Evolutionary conservation across 1,140 invertebrate genomes (phyloP).

Genomic region (Coptotermes formosanus): DNA sequence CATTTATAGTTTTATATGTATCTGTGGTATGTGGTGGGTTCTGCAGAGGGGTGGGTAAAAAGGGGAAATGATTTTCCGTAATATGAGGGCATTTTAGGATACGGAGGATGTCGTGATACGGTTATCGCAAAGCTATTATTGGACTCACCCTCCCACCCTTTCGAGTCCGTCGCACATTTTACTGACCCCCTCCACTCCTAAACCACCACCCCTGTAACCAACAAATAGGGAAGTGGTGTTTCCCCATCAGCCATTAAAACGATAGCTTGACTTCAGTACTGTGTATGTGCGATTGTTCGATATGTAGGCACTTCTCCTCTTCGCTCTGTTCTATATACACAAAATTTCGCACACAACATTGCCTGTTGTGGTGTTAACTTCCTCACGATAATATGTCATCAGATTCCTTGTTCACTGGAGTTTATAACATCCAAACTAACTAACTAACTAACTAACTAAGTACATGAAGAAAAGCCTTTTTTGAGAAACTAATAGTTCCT

Average conservation of each 20-base stretch:
- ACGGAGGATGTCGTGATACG: not conserved
- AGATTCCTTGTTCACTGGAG: no score
- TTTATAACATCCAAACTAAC: no score
- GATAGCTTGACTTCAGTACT: not conserved
- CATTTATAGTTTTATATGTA: not conserved
- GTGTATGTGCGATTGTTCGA: not conserved
- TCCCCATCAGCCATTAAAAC: not conserved
- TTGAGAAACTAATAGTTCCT: no score
- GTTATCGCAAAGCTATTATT: not conserved
- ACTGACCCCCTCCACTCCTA: no score
- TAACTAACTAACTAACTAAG: no score
- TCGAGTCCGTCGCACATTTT: not conserved
- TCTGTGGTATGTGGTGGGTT: not conserved
- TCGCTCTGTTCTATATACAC: not conserved
- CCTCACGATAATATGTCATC: not conserved
- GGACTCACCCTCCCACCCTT: not conserved
- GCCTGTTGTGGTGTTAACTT: not conserved
- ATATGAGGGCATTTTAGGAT: not conserved
- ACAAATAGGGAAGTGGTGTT: not conserved
- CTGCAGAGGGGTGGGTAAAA: not conserved
- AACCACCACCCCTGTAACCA: no score
- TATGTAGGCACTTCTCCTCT: not conserved
- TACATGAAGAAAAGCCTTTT: no score
- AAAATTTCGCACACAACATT: not conserved
- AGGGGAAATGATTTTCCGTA: not conserved